Conservation (phyloP, 2,113 vertebrate genomes). For the Petroica traversi region DNA sequence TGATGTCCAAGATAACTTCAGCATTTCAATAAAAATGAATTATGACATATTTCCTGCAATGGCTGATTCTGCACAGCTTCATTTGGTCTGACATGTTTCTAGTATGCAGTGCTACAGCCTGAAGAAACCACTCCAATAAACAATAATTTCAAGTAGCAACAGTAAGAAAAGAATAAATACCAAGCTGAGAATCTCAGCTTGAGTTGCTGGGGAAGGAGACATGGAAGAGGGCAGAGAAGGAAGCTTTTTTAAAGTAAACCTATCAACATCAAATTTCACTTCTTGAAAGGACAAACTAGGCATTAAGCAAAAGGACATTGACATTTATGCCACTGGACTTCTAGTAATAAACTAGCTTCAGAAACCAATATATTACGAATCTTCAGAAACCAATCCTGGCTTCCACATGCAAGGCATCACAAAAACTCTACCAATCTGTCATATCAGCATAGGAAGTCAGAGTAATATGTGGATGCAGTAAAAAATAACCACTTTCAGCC, state of each 20-base stretch:
- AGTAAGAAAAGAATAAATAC: background rate
- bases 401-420: background rate
- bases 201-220: background rate
- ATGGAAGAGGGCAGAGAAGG: background rate
- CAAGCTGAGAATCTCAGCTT: background rate
- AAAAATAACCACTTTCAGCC: background rate
- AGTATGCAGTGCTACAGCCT: background rate
- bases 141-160: background rate
- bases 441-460: background rate
- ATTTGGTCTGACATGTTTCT: background rate
- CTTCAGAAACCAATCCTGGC: background rate
- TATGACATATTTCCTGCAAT: background rate
- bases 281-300: background rate
- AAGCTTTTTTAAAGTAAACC: background rate
- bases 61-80: background rate
- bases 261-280: background rate
- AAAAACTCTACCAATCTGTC: background rate
- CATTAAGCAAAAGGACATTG: background rate
- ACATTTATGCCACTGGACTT: background rate
- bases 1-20: background rate
- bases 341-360: background rate
- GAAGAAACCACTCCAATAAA: background rate
- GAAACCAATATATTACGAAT: background rate
- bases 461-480: background rate
- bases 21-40: background rate